phyloP scores from a whole-genome alignment of 1,140 invertebrate species.

The Drosophila persimilis region DNA sequence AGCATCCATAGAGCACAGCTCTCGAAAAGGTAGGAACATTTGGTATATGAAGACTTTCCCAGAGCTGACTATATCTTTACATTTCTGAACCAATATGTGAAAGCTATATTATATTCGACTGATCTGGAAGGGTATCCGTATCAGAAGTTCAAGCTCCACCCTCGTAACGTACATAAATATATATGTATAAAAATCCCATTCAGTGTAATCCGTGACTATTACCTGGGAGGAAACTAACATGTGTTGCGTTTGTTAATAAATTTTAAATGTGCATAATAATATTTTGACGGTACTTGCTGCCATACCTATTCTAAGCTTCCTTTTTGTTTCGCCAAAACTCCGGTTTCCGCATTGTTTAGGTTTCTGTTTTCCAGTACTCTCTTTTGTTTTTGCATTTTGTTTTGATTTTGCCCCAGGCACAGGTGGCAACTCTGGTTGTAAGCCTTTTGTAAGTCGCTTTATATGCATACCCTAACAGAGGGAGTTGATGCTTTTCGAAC shows the following conservation, averaged over 20 bases:
- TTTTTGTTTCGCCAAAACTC: slow-evolving; percentile 3
- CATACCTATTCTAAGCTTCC: slow-evolving; percentile 5
- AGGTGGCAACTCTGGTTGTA: slow-evolving; percentile 20
- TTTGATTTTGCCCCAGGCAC: slow-evolving; percentile 33
- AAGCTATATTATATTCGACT: too few relatives aligned
- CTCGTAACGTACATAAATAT: too few relatives aligned
- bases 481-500: too few relatives aligned
- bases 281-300: background rate
- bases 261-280: slow-evolving; percentile 17
- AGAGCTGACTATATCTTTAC: too few relatives aligned
- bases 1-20: too few relatives aligned
- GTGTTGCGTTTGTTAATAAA: slow-evolving; percentile 25
- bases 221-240: slow-evolving; percentile 10
- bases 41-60: too few relatives aligned
- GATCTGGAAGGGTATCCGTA: too few relatives aligned
- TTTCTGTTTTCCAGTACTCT: slow-evolving; percentile 1
- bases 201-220: too few relatives aligned
- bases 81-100: too few relatives aligned
- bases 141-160: too few relatives aligned
- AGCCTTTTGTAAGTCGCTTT: slow-evolving; percentile 40
- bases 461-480: background rate
- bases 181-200: too few relatives aligned
- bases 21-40: too few relatives aligned
- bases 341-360: background rate
- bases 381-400: slow-evolving; percentile 13